phyloP scores from a whole-genome alignment of 1,140 invertebrate species.

The Agraylea sexmaculata region DNA sequence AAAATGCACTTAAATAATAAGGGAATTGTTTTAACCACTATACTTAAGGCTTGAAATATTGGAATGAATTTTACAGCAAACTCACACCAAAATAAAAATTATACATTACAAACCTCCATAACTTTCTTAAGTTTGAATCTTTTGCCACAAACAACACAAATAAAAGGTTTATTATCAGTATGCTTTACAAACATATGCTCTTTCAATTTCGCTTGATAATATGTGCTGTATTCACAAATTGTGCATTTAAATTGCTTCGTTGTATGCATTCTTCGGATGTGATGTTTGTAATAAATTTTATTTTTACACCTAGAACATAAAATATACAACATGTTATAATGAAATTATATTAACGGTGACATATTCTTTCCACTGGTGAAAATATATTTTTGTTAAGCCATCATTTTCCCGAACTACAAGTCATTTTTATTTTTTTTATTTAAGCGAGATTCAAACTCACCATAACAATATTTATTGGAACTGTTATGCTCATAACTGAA shows the following conservation, averaged over 20 bases:
- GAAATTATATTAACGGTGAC: too few relatives aligned
- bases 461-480: too few relatives aligned
- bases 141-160: conserved; percentile 17
- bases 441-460: too few relatives aligned
- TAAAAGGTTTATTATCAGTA: conserved; percentile 17
- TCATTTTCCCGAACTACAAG: too few relatives aligned
- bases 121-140: conserved; percentile 17
- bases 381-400: too few relatives aligned
- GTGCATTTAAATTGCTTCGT: conserved; percentile 11
- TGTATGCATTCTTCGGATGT: conserved; percentile 16
- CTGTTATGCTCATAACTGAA: too few relatives aligned
- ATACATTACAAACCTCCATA: conserved; percentile 11
- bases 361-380: too few relatives aligned
- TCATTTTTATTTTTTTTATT: too few relatives aligned
- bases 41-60: conserved; percentile 4
- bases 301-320: conserved; percentile 17
- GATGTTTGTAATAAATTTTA: conserved; percentile 8
- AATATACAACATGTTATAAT: too few relatives aligned
- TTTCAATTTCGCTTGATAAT: conserved; percentile 12
- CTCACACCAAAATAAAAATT: background rate
- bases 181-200: conserved; percentile 14
- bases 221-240: conserved; percentile 12
- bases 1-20: background rate
- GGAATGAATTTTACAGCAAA: background rate
- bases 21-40: background rate